These are phyloP conservation scores for Spea bombifrons DNA, from an alignment of 2,113 vertebrate genomes.

Conservation along the genomic window DNA sequence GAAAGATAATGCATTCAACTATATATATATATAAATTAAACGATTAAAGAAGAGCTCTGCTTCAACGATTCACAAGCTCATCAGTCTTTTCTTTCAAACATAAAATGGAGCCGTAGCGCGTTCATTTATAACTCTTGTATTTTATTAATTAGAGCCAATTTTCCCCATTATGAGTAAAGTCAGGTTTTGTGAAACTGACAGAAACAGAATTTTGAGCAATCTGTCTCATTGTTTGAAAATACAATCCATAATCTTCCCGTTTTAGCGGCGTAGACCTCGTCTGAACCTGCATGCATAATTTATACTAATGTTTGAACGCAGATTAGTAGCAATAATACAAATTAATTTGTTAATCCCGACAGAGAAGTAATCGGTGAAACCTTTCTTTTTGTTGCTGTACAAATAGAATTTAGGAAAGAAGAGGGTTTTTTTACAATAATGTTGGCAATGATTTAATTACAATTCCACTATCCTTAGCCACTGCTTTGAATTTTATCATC, in stretches of 20 bases:
- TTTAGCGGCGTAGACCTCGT: constrained; percentile 28
- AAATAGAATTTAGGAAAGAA: constrained; percentile 14
- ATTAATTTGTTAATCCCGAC: constrained; percentile 29
- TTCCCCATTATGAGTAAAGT: constrained; percentile 22
- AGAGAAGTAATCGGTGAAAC: constrained; percentile 14
- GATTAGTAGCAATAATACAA: constrained; percentile 23
- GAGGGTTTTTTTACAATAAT: not conserved
- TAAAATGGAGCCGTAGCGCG: not conserved
- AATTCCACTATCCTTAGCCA: not conserved
- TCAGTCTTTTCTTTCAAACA: constrained; percentile 23
- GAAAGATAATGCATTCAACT: constrained; percentile 15
- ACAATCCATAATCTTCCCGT: constrained; percentile 4
- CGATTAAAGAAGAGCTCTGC: constrained; percentile 9
- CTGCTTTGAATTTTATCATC: not conserved
- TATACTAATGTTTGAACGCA: constrained; percentile 27
- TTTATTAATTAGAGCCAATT: constrained; percentile 34
- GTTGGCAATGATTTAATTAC: not conserved
- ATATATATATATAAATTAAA: constrained; percentile 19
- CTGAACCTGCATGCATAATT: constrained; percentile 28
- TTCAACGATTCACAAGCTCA: constrained; percentile 20
- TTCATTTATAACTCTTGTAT: constrained; percentile 26
- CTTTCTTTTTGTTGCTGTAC: constrained; percentile 14
- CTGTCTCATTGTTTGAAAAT: constrained; percentile 14
- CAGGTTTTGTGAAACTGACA: constrained; percentile 20
- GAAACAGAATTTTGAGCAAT: constrained; percentile 16